A percentile compares a stretch with the other conserved stretches of the same genome.
Conservation (phyloP, 2,888 invertebrate genomes). For the Cephus spinipes region DNA sequence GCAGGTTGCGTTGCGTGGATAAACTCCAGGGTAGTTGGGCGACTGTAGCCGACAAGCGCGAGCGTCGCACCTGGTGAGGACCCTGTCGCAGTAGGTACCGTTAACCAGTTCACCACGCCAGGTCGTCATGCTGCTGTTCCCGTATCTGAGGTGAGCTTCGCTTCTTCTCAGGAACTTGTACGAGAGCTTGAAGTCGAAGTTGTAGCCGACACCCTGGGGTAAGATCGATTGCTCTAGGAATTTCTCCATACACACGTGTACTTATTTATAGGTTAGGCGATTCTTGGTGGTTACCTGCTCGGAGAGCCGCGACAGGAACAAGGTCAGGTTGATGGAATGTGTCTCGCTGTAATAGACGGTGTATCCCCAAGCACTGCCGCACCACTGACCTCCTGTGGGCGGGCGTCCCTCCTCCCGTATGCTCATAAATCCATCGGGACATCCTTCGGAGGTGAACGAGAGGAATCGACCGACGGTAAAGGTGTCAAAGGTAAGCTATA, state of each 20-base stretch:
- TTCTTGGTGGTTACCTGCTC: slow-evolving; percentile 73
- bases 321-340: slow-evolving; percentile 80
- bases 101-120: slow-evolving; percentile 82
- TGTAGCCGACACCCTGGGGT: slow-evolving; percentile 79
- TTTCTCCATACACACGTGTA: background rate
- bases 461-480: slow-evolving; percentile 86
- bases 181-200: slow-evolving; percentile 86
- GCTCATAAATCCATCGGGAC: slow-evolving; percentile 86
- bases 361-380: slow-evolving; percentile 86
- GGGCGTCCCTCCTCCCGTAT: slow-evolving; percentile 80
- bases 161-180: slow-evolving; percentile 84
- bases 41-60: slow-evolving; percentile 81
- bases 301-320: slow-evolving; percentile 77
- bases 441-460: slow-evolving; percentile 81
- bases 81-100: slow-evolving; percentile 84
- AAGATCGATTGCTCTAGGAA: slow-evolving; percentile 12
- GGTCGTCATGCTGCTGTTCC: slow-evolving; percentile 78
- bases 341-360: slow-evolving; percentile 89
- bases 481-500: slow-evolving; percentile 86
- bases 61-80: slow-evolving; percentile 82
- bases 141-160: slow-evolving; percentile 82
- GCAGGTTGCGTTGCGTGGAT: slow-evolving; percentile 88
- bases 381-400: slow-evolving; percentile 83
- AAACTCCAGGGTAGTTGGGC: slow-evolving; percentile 91
- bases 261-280: background rate